Evolutionary conservation across 2,797 vertebrate genomes (phyloP).

Genomic region (Sebastes kiyomatsui): DNA sequence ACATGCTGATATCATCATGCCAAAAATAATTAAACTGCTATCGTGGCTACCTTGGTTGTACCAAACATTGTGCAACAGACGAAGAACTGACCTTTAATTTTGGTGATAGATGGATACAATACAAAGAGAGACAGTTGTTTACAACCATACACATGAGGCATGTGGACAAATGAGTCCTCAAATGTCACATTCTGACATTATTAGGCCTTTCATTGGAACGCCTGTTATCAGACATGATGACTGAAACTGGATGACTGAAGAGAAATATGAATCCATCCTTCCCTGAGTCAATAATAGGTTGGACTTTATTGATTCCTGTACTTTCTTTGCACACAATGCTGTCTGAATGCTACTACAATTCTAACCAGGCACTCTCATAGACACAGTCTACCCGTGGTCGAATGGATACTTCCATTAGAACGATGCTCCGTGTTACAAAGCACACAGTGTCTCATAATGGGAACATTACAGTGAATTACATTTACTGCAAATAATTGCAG

Average conservation of each 20-base stretch:
- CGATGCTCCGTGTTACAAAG: not conserved
- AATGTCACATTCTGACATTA: slow-evolving; percentile 46
- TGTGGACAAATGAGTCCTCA: slow-evolving; percentile 26
- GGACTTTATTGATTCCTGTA: not conserved
- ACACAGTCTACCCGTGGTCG: not conserved
- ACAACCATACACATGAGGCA: not conserved
- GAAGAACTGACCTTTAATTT: not conserved
- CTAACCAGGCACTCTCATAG: not conserved
- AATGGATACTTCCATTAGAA: not conserved
- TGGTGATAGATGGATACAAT: not conserved
- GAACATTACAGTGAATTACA: not conserved
- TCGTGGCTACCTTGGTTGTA: not conserved
- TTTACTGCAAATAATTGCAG: not conserved
- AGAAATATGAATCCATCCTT: slow-evolving; percentile 6
- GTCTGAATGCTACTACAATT: not conserved
- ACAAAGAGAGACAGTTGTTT: not conserved
- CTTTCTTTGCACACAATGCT: not conserved
- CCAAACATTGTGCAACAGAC: not conserved
- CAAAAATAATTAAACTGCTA: no score
- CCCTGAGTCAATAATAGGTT: not conserved
- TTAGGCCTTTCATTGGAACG: slow-evolving; percentile 5
- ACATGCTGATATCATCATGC: no score
- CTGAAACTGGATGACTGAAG: not conserved
- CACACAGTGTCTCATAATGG: not conserved
- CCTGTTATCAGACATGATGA: slow-evolving; percentile 5